Conservation (phyloP, 2,888 invertebrate genomes). For the Artemia sp. region DNA sequence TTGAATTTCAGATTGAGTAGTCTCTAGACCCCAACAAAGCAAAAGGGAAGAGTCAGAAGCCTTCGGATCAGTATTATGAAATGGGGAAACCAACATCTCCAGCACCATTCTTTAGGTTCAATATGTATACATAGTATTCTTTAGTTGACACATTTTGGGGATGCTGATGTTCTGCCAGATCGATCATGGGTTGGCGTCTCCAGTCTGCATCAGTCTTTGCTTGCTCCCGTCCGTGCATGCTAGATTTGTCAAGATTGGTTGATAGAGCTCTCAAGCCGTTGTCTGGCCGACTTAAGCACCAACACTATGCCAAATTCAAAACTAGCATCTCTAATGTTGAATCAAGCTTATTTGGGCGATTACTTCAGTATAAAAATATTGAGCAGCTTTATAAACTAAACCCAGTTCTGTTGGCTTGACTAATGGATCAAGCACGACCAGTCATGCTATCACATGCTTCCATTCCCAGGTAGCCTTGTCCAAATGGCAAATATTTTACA, state of each 20-base stretch:
- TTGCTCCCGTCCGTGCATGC: too few species aligned
- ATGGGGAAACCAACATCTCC: too few species aligned
- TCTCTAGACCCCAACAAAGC: too few species aligned
- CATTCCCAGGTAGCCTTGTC: not conserved
- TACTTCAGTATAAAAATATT: not conserved
- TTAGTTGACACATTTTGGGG: not conserved
- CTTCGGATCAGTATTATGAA: too few species aligned
- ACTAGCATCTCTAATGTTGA: not conserved
- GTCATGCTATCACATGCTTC: not conserved
- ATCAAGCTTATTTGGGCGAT: not conserved
- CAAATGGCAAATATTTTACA: not conserved
- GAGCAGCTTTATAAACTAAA: not conserved
- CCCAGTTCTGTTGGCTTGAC: not conserved
- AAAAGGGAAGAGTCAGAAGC: too few species aligned
- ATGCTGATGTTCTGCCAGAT: not conserved
- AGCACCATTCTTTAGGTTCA: not conserved
- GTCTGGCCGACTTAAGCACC: not conserved
- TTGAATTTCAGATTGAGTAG: too few species aligned
- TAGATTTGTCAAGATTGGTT: not conserved
- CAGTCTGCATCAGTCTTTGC: too few species aligned
- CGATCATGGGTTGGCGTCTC: too few species aligned
- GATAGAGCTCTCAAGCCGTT: not conserved
- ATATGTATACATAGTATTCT: not conserved
- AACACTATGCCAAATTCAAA: too few species aligned
- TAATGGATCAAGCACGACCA: not conserved